Percentiles rank a stretch among this genome's conserved stretches.
Conservation (phyloP, 2,888 invertebrate species). For the Eupithecia pulchellata region DNA sequence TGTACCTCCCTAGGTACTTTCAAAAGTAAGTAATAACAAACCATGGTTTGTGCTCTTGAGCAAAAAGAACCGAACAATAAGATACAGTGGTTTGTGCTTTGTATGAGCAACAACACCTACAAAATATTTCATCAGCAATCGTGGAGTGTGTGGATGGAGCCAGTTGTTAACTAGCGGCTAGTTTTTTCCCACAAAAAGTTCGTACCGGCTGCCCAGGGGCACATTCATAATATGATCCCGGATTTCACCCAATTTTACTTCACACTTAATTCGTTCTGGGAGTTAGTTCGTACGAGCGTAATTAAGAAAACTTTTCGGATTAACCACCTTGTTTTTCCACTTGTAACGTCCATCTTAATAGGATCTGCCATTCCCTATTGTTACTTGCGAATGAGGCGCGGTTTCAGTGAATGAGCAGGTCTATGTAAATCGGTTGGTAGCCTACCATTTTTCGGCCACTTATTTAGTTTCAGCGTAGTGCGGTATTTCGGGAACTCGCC, state of each 20-base stretch:
- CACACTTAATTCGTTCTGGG: conserved; percentile 78
- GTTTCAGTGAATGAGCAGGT: conserved; percentile 44
- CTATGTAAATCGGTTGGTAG: conserved; percentile 58
- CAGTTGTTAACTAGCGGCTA: conserved; percentile 5
- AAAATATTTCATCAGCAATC: conserved; percentile 14
- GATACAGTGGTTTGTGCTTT: background rate
- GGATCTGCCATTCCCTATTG: conserved; percentile 52
- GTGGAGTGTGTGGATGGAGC: background rate
- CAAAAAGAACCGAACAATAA: background rate
- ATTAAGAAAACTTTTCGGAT: conserved; percentile 83
- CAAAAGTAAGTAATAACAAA: background rate
- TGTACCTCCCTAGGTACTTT: too few species aligned
- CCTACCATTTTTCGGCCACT: conserved; percentile 77
- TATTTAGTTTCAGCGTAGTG: conserved; percentile 78
- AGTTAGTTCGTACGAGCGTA: conserved; percentile 79
- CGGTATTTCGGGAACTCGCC: conserved; percentile 71
- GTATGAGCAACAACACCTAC: background rate
- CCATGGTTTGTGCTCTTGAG: background rate
- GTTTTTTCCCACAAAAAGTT: conserved; percentile 29
- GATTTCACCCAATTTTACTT: conserved; percentile 73
- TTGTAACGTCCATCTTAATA: conserved; percentile 56
- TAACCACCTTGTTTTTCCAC: conserved; percentile 79
- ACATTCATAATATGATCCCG: conserved; percentile 67
- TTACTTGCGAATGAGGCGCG: conserved; percentile 29
- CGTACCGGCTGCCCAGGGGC: conserved; percentile 42